Evolutionary conservation across 1,140 invertebrate species (phyloP).

Genomic region (Octopus sinensis): DNA sequence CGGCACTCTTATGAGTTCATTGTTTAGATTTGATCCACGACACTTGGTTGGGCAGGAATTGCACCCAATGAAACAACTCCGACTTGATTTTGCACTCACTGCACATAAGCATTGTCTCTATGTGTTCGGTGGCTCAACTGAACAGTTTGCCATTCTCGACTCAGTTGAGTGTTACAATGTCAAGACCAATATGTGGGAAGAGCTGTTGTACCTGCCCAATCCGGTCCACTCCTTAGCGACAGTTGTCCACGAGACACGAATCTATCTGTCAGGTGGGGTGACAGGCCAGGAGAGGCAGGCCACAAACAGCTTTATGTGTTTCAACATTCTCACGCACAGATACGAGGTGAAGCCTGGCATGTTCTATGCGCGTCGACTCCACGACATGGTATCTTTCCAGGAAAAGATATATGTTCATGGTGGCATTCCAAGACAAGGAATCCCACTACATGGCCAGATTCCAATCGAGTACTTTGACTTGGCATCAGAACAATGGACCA

Average conservation of each 20-base stretch:
- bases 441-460: conserved; percentile 50
- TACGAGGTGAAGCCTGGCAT: conserved; percentile 49
- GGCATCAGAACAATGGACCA: conserved; percentile 51
- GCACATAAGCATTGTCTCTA: conserved; percentile 79
- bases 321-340: conserved; percentile 37
- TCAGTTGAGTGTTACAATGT: conserved; percentile 82
- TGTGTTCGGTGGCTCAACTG: conserved; percentile 90
- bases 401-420: conserved; percentile 49
- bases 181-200: conserved; percentile 72
- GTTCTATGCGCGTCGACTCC: conserved; percentile 52
- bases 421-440: conserved; percentile 48
- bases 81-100: conserved; percentile 51
- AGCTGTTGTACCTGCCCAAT: conserved; percentile 71
- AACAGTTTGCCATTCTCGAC: conserved; percentile 81
- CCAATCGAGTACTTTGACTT: conserved; percentile 52
- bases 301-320: conserved; percentile 47
- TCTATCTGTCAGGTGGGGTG: conserved; percentile 53
- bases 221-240: conserved; percentile 51
- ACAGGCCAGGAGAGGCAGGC: conserved; percentile 46
- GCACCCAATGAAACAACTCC: conserved; percentile 45
- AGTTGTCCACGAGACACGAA: conserved; percentile 34
- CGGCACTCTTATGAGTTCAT: conserved; percentile 50
- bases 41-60: conserved; percentile 51
- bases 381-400: conserved; percentile 50
- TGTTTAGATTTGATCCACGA: conserved; percentile 53